Evolutionary conservation across 1,140 invertebrate species (phyloP).

Genomic region (Meloidogyne hapla): DNA sequence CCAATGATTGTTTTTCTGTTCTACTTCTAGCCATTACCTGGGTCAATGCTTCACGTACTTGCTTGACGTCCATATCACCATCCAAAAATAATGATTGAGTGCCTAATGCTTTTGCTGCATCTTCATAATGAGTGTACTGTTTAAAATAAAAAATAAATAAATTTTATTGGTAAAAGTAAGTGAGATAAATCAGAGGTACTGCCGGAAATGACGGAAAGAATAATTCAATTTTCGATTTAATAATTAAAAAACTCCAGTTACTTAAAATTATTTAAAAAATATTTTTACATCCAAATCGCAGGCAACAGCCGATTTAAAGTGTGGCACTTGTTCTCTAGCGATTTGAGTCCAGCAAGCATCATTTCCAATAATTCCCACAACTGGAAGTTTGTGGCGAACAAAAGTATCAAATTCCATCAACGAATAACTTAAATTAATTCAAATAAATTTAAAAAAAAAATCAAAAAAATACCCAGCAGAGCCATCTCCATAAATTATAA

Average conservation of each 20-base stretch:
- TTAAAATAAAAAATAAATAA: constrained; percentile 10
- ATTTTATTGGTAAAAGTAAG: neutral
- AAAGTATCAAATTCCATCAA: constrained; percentile 73
- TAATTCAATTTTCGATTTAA: too few species aligned
- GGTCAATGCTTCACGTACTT: constrained; percentile 57
- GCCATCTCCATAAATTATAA: constrained; percentile 73
- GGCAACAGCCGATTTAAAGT: constrained; percentile 70
- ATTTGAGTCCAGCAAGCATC: constrained; percentile 75
- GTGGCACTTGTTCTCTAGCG: constrained; percentile 71
- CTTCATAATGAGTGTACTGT: constrained; percentile 49
- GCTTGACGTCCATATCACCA: constrained; percentile 65
- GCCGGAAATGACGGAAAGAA: too few species aligned
- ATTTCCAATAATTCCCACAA: constrained; percentile 72
- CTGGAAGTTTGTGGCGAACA: constrained; percentile 70
- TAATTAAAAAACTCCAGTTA: too few species aligned
- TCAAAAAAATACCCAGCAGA: constrained; percentile 68
- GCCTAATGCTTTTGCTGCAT: constrained; percentile 69
- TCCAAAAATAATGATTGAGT: constrained; percentile 68
- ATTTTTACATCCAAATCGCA: constrained; percentile 69
- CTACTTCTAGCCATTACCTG: constrained; percentile 65
- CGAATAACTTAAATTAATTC: constrained; percentile 64
- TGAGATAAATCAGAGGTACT: too few species aligned
- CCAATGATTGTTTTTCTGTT: constrained; percentile 66
- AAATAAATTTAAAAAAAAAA: constrained; percentile 6
- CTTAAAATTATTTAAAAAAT: too few species aligned